A percentile compares a stretch with the other conserved stretches of the same genome.
Conservation (phyloP, 2,113 vertebrate genomes). For the Actenoides lindsayi region DNA sequence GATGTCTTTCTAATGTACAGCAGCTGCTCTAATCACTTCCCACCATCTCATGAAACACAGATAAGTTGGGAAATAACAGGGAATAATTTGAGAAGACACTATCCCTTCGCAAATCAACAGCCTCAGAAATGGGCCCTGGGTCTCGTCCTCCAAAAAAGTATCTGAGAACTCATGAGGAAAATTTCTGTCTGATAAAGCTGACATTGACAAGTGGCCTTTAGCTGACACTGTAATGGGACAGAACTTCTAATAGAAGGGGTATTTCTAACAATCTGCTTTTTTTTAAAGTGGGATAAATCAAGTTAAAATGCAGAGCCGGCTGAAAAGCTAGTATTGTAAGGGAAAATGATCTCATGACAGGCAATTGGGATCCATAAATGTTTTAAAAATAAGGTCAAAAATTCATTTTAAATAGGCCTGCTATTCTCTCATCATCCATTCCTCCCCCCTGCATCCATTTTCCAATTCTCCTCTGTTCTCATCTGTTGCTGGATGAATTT, state of each 20-base stretch:
- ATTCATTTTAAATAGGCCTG: slow-evolving; percentile 57
- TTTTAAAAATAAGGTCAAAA: slow-evolving; percentile 68
- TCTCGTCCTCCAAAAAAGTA: slow-evolving; percentile 35
- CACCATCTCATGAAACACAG: slow-evolving; percentile 22
- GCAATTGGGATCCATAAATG: slow-evolving; percentile 59
- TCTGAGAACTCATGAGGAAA: neutral
- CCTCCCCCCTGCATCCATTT: neutral
- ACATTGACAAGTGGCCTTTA: slow-evolving; percentile 33
- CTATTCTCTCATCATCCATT: slow-evolving; percentile 34
- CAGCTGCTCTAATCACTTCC: slow-evolving; percentile 55
- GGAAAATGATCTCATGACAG: slow-evolving; percentile 55
- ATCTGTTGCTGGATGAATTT: slow-evolving; percentile 14
- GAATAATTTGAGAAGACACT: slow-evolving; percentile 32
- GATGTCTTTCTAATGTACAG: slow-evolving; percentile 50
- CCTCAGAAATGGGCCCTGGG: neutral
- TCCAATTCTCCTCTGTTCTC: slow-evolving; percentile 24
- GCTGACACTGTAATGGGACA: slow-evolving; percentile 23
- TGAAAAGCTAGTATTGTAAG: slow-evolving; percentile 67
- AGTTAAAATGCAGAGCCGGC: slow-evolving; percentile 34
- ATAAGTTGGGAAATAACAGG: slow-evolving; percentile 18
- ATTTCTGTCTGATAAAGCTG: slow-evolving; percentile 34
- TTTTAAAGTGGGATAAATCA: slow-evolving; percentile 51
- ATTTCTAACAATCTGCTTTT: slow-evolving; percentile 55
- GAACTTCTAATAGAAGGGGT: slow-evolving; percentile 49
- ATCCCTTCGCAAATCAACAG: neutral